These are phyloP conservation scores for Nycticryphes semicollaris DNA, from an alignment of 2,113 vertebrate genomes.

Conservation along the genomic window DNA sequence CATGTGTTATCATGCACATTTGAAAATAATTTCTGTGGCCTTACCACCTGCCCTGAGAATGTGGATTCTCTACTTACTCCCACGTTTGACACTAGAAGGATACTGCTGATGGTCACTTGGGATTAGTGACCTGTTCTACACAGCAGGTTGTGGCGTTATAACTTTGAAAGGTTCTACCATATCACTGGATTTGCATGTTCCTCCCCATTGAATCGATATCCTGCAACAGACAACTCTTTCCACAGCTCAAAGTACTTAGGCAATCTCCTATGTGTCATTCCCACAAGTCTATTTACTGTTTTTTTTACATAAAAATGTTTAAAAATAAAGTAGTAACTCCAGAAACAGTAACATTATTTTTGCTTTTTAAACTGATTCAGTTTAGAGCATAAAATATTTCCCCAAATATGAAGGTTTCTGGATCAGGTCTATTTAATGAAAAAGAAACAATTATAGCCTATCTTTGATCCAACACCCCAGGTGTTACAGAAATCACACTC, in stretches of 20 bases:
- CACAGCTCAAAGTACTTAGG: background rate
- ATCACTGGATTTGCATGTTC: background rate
- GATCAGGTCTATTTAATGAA: background rate
- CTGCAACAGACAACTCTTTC: background rate
- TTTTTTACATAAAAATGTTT: background rate
- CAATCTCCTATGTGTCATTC: background rate
- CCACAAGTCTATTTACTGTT: background rate
- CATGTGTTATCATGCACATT: background rate
- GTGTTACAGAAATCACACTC: fast-evolving
- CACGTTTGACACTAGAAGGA: background rate
- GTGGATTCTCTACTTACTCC: background rate
- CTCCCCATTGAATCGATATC: background rate
- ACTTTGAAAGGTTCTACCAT: background rate
- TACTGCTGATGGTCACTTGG: background rate
- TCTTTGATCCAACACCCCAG: background rate
- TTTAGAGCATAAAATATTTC: background rate
- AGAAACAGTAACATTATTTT: background rate
- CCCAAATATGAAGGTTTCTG: background rate
- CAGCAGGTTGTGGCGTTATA: background rate
- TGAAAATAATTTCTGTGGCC: background rate
- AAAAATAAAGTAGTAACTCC: background rate
- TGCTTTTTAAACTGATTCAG: background rate
- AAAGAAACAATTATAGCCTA: background rate
- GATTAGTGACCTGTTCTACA: background rate
- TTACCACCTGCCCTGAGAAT: background rate